A percentile compares a stretch with the other conserved stretches of the same genome.
Conservation (phyloP, 1,140 invertebrate species). For the Drosophila micromelanica region DNA sequence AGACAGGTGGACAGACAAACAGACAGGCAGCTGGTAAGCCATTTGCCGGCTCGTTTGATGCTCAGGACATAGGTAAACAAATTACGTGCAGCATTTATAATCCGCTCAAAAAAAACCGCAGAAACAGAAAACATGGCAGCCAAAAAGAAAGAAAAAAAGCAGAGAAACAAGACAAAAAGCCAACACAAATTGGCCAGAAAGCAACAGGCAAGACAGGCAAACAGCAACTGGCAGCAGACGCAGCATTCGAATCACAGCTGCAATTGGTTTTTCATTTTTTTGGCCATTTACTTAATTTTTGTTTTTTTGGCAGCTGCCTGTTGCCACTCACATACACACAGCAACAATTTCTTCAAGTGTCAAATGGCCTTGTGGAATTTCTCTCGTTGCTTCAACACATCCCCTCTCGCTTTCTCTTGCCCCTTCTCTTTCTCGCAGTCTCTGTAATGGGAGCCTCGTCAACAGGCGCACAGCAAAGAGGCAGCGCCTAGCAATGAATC, state of each 20-base stretch:
- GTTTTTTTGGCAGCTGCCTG: conserved; percentile 14
- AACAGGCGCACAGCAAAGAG: conserved; percentile 34
- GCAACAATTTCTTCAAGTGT: conserved; percentile 41
- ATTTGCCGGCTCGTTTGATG: conserved; percentile 59
- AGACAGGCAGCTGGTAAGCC: conserved; percentile 50
- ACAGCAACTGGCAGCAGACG: conserved; percentile 16
- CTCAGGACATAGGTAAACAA: conserved; percentile 60
- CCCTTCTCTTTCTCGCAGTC: not conserved
- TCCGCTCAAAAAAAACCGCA: conserved; percentile 32
- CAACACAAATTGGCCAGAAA: not conserved
- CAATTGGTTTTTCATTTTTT: conserved; percentile 3
- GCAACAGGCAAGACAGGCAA: conserved; percentile 10
- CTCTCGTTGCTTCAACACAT: not conserved
- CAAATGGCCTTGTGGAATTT: conserved; percentile 47
- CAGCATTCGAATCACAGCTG: conserved; percentile 9
- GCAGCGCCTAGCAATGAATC: conserved; percentile 12
- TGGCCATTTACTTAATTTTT: not conserved
- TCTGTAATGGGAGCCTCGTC: conserved; percentile 44
- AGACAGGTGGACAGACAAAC: conserved; percentile 11
- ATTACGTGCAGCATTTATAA: conserved; percentile 72
- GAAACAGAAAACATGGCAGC: conserved; percentile 4
- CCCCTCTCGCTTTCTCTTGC: not conserved
- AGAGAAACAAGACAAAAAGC: not conserved
- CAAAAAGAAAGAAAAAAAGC: not conserved
- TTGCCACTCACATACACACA: not conserved